Base-by-base conservation (phyloP, 2,888 invertebrate species). In the Taphrorychus bicolor region DNA sequence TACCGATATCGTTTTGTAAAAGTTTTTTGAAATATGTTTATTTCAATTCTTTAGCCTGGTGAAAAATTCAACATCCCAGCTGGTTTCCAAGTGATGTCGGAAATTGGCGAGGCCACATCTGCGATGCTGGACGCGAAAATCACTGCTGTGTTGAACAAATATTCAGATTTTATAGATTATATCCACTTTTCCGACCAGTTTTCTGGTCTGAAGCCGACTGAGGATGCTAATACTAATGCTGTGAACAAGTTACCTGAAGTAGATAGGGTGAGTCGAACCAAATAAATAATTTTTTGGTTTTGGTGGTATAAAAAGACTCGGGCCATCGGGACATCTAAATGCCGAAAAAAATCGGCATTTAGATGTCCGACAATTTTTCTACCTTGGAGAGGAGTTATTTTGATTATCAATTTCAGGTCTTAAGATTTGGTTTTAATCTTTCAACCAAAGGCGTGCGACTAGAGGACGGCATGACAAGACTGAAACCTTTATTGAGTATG, bases 181-280 rank as follows among this genome's bases (percentile, higher is more conserved):
- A 92, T 99, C 82, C 98, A 99, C 84, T 89, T 99, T 78, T 97
- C 98, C 61, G 99, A 99, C 84, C 94, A 97, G 80, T 99, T 91
- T 84, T 91, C 93, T 73, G 98, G 98, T 40, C 88, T 89, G 22
- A 94, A 96, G 82, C 91, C 91, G 80, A 90, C 91, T 78, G 98
- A 98, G 52, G 82, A 83, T 67, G 74, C 70, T 22, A 89, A 54
- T 45, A 45, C 92, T 86, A 76, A 65, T 24, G 88, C 92, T 86
- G 58, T 67, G 16, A 72, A 80, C 14, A 79, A 78, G 73, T 71
- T 79, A 69, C 80, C 82, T n/a, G 81, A 82, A 11, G 78, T 79
- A 61, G 80, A 81, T 71, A 81, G 79, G 73, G 78, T 78, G 69
- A 69, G 24, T 32, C 11, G 5, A 11, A 5, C 11, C 11, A 32